A percentile compares a stretch with the other conserved stretches of the same genome.
These are phyloP conservation scores for Pristionchus maxplancki DNA, from an alignment of 2,888 invertebrate genomes.

Conservation along the genomic window DNA sequence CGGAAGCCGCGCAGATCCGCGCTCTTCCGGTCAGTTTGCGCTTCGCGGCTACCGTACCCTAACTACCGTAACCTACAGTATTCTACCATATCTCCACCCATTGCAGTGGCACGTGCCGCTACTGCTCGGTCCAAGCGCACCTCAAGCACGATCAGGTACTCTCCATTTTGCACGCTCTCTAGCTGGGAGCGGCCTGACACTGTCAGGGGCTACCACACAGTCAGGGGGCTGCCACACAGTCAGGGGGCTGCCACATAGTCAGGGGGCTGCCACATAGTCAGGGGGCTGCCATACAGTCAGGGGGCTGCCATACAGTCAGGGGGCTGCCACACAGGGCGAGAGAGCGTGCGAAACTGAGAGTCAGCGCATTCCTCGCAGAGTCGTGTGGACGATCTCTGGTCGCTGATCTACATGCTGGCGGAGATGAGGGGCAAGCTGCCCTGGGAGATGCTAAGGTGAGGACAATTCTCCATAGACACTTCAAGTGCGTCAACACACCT, in stretches of 20 bases:
- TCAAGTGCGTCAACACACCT: background rate
- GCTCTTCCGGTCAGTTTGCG: background rate
- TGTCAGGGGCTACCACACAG: too few relatives aligned
- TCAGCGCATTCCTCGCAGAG: too few relatives aligned
- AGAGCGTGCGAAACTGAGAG: too few relatives aligned
- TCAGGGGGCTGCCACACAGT: too few relatives aligned
- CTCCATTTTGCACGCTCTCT: too few relatives aligned
- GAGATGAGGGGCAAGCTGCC: slow-evolving; percentile 69
- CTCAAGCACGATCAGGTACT: slow-evolving; percentile 68
- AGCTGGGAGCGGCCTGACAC: too few relatives aligned
- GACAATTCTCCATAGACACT: background rate
- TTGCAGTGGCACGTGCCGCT: slow-evolving; percentile 64
- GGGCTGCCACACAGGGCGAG: too few relatives aligned
- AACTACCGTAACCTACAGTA: too few relatives aligned
- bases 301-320: too few relatives aligned
- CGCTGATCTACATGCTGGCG: slow-evolving; percentile 68
- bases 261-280: too few relatives aligned
- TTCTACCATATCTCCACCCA: background rate
- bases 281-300: too few relatives aligned
- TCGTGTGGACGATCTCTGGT: slow-evolving; percentile 71
- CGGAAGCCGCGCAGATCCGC: background rate
- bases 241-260: too few relatives aligned
- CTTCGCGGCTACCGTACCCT: background rate
- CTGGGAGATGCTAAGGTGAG: slow-evolving; percentile 61
- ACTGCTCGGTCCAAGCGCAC: slow-evolving; percentile 67